Evolutionary conservation across 2,113 vertebrate genomes (phyloP).

Genomic region (Pterocles orientalis): DNA sequence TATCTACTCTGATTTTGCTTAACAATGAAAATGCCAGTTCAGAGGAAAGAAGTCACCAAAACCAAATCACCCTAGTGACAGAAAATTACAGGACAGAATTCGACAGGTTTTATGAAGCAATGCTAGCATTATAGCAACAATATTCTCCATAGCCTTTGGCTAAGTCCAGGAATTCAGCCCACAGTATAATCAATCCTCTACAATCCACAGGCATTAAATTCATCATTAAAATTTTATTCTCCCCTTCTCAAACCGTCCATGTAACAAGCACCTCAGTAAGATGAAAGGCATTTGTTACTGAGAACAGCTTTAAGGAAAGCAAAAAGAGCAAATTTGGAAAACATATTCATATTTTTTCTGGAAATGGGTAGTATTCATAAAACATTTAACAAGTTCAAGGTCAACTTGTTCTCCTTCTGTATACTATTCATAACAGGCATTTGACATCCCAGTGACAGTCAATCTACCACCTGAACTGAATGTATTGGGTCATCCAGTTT

Average conservation of each 20-base stretch:
- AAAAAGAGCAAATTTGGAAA: slow-evolving; percentile 68
- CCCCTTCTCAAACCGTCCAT: slow-evolving; percentile 30
- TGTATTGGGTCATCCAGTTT: slow-evolving; percentile 1
- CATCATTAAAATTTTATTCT: slow-evolving; percentile 58
- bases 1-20: background rate
- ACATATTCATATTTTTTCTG: slow-evolving; percentile 69
- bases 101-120: background rate
- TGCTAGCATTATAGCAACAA: background rate
- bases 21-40: background rate
- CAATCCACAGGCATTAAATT: slow-evolving; percentile 41
- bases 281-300: slow-evolving; percentile 56
- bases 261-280: slow-evolving; percentile 33
- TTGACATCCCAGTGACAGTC: slow-evolving; percentile 40
- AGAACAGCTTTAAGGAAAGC: slow-evolving; percentile 39
- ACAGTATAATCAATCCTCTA: slow-evolving; percentile 31
- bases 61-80: background rate
- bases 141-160: background rate
- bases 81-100: background rate
- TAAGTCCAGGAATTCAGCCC: background rate
- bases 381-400: slow-evolving; percentile 70
- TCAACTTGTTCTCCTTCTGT: slow-evolving; percentile 51
- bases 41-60: background rate
- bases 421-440: slow-evolving; percentile 18
- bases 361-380: slow-evolving; percentile 65
- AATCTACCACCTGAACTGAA: background rate